Evolutionary conservation across 2,888 invertebrate species (phyloP), one percentile per base, ranked within the genome.

Genomic region (Lasius fuliginosus): DNA sequence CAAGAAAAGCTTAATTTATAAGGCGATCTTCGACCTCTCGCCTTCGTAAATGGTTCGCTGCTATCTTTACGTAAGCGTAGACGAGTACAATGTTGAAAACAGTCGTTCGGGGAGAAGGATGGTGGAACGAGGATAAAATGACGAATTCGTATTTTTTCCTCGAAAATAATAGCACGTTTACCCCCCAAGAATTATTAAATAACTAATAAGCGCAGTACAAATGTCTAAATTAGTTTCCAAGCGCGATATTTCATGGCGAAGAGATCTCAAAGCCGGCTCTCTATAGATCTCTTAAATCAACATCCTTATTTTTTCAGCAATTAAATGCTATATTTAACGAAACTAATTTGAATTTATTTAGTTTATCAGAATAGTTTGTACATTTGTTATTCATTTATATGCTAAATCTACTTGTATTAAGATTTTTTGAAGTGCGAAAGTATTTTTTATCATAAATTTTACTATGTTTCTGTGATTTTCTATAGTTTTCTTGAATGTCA

Each of bases 1-100:
- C 82, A 87, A 86, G 83, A 83, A 89, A 88, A 87, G 85, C 79
- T 87, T 81, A 77, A 87, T 89, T 88, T 89, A 88, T 87, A 88
- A 77, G 67, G 11, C 46, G 82, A 89, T 85, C 90, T 81, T 86
- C 71, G 87, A 89, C 88, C 86, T 79, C 73, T 75, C 82, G 74
- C 27, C 89, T 84, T 83, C 85, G 67, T 82, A 88, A 89, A 88
- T 86, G 85, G 85, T 83, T 81, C 71, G 65, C 65, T 42, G 85
- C 53, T 89, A 89, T 89, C 88, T 84, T 84, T 82, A 65, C 81
- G 71, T 82, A 82, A 83, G 77, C 65, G 65, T 27, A 56, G 60
- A 73, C 83, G 58, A 81, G n/a, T 42, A 67, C 49, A 62, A 42
- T 33, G 56, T 65, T 42, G 27, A 73, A 79, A 74, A 46, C 62